These are phyloP conservation scores for Pemphredon lugubris DNA, from an alignment of 2,888 invertebrate genomes.

Conservation along the genomic window DNA sequence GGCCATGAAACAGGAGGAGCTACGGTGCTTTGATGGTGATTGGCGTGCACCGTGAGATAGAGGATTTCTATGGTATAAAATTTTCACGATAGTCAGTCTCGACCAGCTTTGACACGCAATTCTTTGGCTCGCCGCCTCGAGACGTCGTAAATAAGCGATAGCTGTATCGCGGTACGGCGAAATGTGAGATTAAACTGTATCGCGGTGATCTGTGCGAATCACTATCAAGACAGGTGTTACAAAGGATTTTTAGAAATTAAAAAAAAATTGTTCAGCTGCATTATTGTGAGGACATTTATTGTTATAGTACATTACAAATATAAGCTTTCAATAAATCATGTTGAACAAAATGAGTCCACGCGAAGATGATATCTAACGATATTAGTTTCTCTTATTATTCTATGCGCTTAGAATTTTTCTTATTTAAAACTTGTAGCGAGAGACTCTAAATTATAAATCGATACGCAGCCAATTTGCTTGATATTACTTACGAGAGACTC, in stretches of 20 bases:
- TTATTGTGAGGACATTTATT: no score
- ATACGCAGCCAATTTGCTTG: no score
- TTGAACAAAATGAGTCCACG: no score
- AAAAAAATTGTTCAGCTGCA: no score
- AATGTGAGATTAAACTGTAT: constrained; percentile 34
- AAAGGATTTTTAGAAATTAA: neutral
- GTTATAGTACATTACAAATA: no score
- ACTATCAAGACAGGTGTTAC: neutral
- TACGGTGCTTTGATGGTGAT: constrained; percentile 79
- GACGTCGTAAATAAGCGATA: constrained; percentile 64
- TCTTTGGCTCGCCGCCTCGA: constrained; percentile 64
- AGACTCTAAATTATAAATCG: no score
- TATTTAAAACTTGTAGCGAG: no score
- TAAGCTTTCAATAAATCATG: no score
- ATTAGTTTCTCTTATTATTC: no score
- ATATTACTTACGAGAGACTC: no score
- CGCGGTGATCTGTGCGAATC: neutral
- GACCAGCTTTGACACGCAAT: constrained; percentile 74
- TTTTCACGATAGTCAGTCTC: constrained; percentile 44
- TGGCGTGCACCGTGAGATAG: constrained; percentile 72
- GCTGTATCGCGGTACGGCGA: constrained; percentile 32
- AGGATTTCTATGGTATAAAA: constrained; percentile 54
- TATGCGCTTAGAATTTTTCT: no score
- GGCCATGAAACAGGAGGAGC: constrained; percentile 68
- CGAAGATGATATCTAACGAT: no score